Percentiles rank a stretch among this genome's conserved stretches.
phyloP scores from a whole-genome alignment of 2,888 invertebrate genomes.

The Cosmia trapezina region DNA sequence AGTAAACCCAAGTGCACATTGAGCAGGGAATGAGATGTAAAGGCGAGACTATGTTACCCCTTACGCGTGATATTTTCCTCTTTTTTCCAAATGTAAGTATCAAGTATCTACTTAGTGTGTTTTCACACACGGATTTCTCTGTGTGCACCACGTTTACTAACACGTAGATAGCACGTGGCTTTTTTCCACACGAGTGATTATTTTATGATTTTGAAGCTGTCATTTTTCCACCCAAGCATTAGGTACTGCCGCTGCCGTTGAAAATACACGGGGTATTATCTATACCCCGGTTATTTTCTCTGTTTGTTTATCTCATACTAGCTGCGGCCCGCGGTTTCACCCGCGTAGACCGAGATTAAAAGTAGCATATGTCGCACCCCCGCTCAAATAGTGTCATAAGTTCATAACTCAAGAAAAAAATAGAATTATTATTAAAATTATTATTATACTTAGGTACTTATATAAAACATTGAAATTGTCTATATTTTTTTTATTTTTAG shows the following conservation, averaged over 20 bases:
- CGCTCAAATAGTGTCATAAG: no score
- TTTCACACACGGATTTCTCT: background rate
- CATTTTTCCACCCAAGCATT: background rate
- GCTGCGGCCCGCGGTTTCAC: no score
- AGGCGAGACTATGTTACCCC: background rate
- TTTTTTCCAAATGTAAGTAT: slow-evolving; percentile 22
- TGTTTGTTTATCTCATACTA: background rate
- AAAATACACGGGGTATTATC: background rate
- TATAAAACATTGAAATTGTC: no score
- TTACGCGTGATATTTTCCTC: background rate
- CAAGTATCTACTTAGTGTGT: slow-evolving; percentile 6
- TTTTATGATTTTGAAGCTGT: background rate
- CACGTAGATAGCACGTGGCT: background rate
- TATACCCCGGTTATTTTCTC: no score
- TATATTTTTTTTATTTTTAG: no score
- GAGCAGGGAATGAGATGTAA: background rate
- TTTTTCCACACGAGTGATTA: slow-evolving; percentile 5
- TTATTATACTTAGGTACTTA: no score
- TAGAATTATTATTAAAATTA: no score
- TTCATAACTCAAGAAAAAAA: no score
- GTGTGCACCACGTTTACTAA: background rate
- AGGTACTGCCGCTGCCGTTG: background rate
- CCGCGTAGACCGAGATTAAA: no score
- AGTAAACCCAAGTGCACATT: background rate
- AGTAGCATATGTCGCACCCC: no score